These are phyloP conservation scores for Delphinus delphis DNA, from an alignment of 2,113 vertebrate genomes.

Conservation along the genomic window DNA sequence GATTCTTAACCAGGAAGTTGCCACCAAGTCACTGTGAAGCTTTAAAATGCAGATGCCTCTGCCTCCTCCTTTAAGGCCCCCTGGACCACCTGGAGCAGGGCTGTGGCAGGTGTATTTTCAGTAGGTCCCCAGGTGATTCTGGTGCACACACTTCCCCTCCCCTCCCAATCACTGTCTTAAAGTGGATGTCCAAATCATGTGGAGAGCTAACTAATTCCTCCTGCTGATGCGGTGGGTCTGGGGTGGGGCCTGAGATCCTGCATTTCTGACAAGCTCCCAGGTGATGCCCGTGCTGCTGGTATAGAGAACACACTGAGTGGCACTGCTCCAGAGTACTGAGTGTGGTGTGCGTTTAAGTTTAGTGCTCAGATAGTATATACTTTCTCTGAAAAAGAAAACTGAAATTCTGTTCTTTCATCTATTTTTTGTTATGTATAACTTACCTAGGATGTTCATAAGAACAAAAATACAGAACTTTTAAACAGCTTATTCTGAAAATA, in stretches of 20 bases:
- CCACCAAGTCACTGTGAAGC: neutral
- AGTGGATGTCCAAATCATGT: neutral
- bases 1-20: neutral
- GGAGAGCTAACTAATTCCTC: neutral
- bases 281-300: neutral
- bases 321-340: neutral
- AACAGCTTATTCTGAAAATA: slow-evolving; percentile 49
- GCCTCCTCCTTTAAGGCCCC: too few species aligned
- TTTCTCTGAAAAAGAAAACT: neutral
- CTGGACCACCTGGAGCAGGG: neutral
- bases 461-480: neutral
- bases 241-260: neutral
- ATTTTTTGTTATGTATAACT: slow-evolving; percentile 69
- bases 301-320: neutral
- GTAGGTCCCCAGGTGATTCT: neutral
- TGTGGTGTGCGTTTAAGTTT: neutral
- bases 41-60: neutral
- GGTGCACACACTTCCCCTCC: neutral
- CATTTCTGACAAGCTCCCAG: neutral
- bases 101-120: neutral
- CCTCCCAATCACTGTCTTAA: neutral
- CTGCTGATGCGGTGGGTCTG: neutral
- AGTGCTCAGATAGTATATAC: accelerated
- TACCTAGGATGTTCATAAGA: slow-evolving; percentile 22
- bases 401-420: slow-evolving; percentile 57